Evolutionary conservation across 2,113 vertebrate genomes (phyloP).

Genomic region (Hyperopisus bebe): DNA sequence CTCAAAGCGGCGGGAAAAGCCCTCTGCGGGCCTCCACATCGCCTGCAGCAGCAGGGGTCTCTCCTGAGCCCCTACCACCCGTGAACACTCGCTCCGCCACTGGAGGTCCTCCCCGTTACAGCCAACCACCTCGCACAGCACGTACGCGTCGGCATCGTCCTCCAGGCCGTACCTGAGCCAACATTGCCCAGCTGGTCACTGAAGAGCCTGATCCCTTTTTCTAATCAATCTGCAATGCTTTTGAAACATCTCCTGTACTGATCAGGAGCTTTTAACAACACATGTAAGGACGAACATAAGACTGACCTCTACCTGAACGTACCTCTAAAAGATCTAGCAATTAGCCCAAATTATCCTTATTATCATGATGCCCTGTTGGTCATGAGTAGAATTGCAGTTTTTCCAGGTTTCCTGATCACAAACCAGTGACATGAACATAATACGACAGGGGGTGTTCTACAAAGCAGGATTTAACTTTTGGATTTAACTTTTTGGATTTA

Average conservation of each 20-base stretch:
- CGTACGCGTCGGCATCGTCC: slow-evolving; percentile 52
- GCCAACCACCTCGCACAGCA: slow-evolving; percentile 67
- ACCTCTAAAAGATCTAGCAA: neutral
- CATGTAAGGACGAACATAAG: neutral
- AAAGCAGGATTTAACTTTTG: too few relatives aligned
- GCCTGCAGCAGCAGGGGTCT: slow-evolving; percentile 66
- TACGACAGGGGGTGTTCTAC: neutral
- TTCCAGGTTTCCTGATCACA: neutral
- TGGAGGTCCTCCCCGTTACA: slow-evolving; percentile 45
- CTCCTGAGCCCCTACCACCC: slow-evolving; percentile 60
- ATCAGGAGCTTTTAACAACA: neutral
- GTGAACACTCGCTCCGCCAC: slow-evolving; percentile 65
- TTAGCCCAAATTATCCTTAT: neutral
- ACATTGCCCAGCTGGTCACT: neutral
- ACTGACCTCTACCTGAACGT: neutral
- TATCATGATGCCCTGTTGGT: neutral
- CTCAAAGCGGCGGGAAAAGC: slow-evolving; percentile 64
- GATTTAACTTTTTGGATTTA: too few relatives aligned
- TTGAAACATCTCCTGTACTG: neutral
- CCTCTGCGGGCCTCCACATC: slow-evolving; percentile 69
- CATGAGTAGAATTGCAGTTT: neutral
- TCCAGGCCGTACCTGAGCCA: slow-evolving; percentile 62
- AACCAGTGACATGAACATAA: neutral
- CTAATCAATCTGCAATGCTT: neutral
- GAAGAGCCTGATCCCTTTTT: too few relatives aligned